Evolutionary conservation across 2,113 vertebrate genomes (phyloP).

Genomic region (Percina caprodes): DNA sequence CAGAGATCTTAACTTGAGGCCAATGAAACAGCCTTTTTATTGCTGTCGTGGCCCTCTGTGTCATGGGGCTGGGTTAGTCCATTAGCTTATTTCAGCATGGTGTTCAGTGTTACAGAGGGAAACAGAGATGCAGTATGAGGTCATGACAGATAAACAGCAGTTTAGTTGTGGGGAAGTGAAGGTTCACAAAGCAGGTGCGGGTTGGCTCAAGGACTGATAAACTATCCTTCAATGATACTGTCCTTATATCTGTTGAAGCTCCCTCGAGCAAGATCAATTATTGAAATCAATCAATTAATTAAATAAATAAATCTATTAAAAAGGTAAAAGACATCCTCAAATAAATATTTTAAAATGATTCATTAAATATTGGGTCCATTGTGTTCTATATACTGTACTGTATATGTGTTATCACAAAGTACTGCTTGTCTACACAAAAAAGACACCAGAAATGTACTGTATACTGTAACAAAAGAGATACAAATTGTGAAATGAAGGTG

Average conservation of each 20-base stretch:
- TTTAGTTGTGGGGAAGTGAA: conserved; percentile 30
- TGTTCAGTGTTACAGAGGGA: conserved; percentile 7
- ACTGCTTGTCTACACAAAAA: neutral
- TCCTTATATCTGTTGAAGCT: neutral
- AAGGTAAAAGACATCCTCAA: neutral
- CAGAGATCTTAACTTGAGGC: conserved; percentile 54
- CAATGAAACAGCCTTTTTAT: conserved; percentile 62
- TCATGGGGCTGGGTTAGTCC: conserved; percentile 32
- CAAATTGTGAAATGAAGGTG: neutral
- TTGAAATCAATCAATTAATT: no score
- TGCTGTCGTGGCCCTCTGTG: conserved; percentile 37
- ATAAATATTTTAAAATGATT: neutral
- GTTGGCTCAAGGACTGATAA: neutral
- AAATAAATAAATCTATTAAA: neutral
- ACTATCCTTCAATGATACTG: neutral
- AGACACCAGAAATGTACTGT: neutral
- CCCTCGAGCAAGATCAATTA: neutral
- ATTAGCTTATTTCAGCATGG: conserved; percentile 47
- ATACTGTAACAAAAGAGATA: neutral
- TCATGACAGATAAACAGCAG: conserved; percentile 53
- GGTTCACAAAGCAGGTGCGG: neutral
- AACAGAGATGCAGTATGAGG: conserved; percentile 33
- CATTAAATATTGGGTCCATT: neutral
- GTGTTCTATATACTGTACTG: neutral
- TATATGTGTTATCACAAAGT: neutral